phyloP scores from a whole-genome alignment of 2,888 invertebrate genomes.

The Agonopterix heracliana region DNA sequence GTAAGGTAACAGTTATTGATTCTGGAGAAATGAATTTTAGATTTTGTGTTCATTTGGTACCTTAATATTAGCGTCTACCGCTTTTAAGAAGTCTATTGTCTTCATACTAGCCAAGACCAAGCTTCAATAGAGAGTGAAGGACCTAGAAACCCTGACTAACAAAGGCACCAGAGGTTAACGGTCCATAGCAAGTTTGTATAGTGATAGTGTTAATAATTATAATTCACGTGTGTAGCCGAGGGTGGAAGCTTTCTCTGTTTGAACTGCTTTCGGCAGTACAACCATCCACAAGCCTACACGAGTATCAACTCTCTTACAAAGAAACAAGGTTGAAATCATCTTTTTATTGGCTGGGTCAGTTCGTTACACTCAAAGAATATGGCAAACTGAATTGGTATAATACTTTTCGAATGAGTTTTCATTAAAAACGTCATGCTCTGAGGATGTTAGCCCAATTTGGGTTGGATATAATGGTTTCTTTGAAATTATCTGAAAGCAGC shows the following conservation, averaged over 20 bases:
- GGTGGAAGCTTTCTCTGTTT: slow-evolving; percentile 66
- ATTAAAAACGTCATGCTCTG: slow-evolving; percentile 5
- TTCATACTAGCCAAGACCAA: too few species aligned
- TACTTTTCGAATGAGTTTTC: slow-evolving; percentile 18
- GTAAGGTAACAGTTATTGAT: too few species aligned
- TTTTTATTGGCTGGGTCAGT: background rate
- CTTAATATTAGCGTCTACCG: too few species aligned
- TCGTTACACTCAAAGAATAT: slow-evolving; percentile 26
- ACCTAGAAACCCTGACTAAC: too few species aligned
- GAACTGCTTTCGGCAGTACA: slow-evolving; percentile 46
- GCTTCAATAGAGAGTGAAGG: too few species aligned
- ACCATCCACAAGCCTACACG: slow-evolving; percentile 10
- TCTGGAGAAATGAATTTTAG: too few species aligned
- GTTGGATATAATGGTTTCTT: too few species aligned
- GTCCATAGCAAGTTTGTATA: background rate
- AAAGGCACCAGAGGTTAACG: background rate
- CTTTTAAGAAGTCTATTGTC: too few species aligned
- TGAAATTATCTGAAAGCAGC: too few species aligned
- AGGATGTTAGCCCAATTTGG: background rate
- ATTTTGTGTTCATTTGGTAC: too few species aligned
- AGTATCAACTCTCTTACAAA: slow-evolving; percentile 7
- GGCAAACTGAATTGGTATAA: slow-evolving; percentile 24
- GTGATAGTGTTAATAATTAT: slow-evolving; percentile 36
- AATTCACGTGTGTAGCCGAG: slow-evolving; percentile 49
- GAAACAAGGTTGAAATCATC: too few species aligned